Percentiles rank a stretch among this genome's conserved stretches.
These are phyloP conservation scores for Mactromeris polynyma DNA, from an alignment of 2,888 invertebrate genomes.

Conservation along the genomic window DNA sequence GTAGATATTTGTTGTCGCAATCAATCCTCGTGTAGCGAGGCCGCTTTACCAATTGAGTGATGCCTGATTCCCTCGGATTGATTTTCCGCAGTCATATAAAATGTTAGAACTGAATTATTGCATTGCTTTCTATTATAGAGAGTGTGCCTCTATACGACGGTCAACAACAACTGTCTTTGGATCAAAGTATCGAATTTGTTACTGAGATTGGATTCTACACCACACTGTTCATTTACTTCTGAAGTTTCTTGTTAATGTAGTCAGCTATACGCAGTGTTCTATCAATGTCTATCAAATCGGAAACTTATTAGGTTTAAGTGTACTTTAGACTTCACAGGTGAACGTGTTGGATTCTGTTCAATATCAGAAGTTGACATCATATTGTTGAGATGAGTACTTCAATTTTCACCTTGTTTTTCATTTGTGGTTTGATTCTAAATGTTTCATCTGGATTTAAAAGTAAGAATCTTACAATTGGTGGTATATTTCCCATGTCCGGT, in stretches of 20 bases:
- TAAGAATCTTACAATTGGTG: slow-evolving; percentile 90
- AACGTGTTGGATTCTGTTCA: background rate
- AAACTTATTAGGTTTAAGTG: background rate
- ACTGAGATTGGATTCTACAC: background rate
- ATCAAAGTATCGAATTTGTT: slow-evolving; percentile 18
- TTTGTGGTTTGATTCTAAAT: background rate
- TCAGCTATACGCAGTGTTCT: background rate
- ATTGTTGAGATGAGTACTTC: background rate
- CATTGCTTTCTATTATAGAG: background rate
- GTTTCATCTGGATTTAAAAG: slow-evolving; percentile 67
- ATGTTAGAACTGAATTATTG: background rate
- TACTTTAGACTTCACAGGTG: background rate
- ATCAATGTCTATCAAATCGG: background rate
- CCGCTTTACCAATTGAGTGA: slow-evolving; percentile 29
- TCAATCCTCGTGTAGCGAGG: background rate
- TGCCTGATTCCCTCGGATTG: slow-evolving; percentile 32
- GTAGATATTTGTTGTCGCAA: background rate
- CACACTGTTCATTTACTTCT: background rate
- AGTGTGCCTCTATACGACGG: background rate
- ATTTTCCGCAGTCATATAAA: slow-evolving; percentile 27
- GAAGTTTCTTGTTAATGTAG: background rate
- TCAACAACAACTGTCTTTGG: background rate
- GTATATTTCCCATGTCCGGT: slow-evolving; percentile 98
- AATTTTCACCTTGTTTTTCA: background rate
- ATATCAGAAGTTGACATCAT: background rate